These are phyloP conservation scores for Salminus brasiliensis DNA, from an alignment of 2,113 vertebrate species.

Conservation along the genomic window DNA sequence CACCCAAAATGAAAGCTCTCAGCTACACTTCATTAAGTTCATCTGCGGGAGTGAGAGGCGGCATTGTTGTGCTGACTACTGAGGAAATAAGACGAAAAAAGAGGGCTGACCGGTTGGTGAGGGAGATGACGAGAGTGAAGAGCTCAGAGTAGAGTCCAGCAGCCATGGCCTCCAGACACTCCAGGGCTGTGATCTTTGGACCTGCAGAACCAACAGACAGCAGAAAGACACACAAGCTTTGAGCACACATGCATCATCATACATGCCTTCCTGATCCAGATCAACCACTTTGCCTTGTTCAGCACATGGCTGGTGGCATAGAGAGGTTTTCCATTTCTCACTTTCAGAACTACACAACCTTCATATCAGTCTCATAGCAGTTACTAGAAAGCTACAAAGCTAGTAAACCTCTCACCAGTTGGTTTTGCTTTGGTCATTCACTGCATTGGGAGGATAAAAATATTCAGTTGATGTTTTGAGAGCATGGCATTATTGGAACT, in stretches of 20 bases:
- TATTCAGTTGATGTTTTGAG: no score
- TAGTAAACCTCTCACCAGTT: no score
- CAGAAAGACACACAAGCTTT: not conserved
- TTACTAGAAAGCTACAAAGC: no score
- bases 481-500: no score
- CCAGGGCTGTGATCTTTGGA: slow-evolving; percentile 87
- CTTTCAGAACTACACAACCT: no score
- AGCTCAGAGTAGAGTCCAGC: slow-evolving; percentile 91
- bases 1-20: slow-evolving; percentile 3
- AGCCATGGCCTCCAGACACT: slow-evolving; percentile 94
- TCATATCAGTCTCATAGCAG: no score
- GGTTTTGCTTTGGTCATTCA: no score
- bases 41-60: not conserved
- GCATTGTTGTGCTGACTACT: not conserved
- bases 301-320: no score
- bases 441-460: no score
- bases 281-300: not conserved
- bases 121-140: slow-evolving; percentile 92
- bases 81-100: not conserved
- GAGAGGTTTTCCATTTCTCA: no score
- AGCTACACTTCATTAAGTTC: slow-evolving; percentile 23
- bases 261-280: not conserved
- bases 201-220: slow-evolving; percentile 67
- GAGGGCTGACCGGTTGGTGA: slow-evolving; percentile 86
- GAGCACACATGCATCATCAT: not conserved